These are phyloP conservation scores for Drosophila subobscura DNA, from an alignment of 1,140 invertebrate genomes.

Conservation along the genomic window DNA sequence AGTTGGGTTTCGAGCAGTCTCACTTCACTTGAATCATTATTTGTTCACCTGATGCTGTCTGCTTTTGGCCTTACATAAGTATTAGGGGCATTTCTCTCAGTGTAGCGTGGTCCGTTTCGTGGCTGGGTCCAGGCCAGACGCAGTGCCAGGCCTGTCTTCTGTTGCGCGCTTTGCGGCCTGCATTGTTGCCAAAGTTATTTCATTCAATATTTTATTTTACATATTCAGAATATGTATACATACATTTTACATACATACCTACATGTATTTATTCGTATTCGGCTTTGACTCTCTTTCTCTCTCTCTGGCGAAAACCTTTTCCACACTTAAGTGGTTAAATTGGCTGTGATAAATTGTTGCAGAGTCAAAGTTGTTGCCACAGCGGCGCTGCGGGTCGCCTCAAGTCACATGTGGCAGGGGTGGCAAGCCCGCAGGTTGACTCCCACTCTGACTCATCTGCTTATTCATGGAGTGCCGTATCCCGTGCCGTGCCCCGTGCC, in stretches of 20 bases:
- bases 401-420: conserved; percentile 47
- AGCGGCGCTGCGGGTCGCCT: conserved; percentile 62
- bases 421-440: conserved; percentile 51
- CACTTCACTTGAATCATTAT: no score
- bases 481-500: no score
- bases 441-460: conserved; percentile 36
- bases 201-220: conserved; percentile 33
- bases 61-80: no score
- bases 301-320: conserved; percentile 60
- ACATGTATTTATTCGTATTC: conserved; percentile 22
- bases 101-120: conserved; percentile 25
- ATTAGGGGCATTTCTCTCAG: no score
- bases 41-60: no score
- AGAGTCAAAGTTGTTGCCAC: conserved; percentile 70
- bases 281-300: conserved; percentile 5
- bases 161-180: not conserved
- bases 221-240: not conserved
- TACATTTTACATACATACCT: not conserved
- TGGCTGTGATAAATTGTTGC: conserved; percentile 80
- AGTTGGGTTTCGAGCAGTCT: no score
- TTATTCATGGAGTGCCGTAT: conserved; percentile 64
- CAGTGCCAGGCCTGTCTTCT: conserved; percentile 17
- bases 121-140: conserved; percentile 8
- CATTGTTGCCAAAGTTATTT: conserved; percentile 23
- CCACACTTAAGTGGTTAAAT: conserved; percentile 81